These are phyloP conservation scores for Hycleus phaleratus DNA, from an alignment of 1,140 invertebrate species.

Conservation along the genomic window DNA sequence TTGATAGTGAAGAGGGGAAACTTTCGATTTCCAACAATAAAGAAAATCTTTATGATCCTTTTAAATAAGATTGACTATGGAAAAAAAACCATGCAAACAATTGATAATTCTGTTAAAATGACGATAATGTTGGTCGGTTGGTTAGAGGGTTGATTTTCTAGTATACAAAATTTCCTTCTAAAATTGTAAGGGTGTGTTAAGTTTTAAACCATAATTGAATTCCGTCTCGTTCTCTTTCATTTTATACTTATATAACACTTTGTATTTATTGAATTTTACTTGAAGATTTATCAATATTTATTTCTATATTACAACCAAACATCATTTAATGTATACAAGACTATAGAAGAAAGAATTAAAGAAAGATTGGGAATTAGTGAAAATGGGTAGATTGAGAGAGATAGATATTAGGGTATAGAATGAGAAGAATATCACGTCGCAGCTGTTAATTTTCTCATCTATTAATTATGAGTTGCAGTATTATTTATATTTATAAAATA, in stretches of 20 bases:
- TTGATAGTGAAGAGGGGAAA: conserved; percentile 8
- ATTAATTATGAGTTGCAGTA: conserved; percentile 19
- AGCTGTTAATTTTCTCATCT: conserved; percentile 22
- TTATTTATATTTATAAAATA: background rate
- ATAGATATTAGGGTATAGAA: no score
- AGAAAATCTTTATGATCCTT: background rate
- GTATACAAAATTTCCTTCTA: no score
- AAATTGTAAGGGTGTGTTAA: background rate
- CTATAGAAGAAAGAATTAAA: no score
- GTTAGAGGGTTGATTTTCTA: no score
- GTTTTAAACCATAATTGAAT: conserved; percentile 12
- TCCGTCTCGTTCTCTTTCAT: background rate
- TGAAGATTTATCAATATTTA: conserved; percentile 14
- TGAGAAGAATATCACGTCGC: conserved; percentile 1
- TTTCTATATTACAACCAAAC: conserved; percentile 1
- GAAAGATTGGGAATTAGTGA: no score
- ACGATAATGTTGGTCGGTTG: no score
- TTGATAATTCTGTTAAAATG: no score
- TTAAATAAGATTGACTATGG: no score
- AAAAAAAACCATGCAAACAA: no score
- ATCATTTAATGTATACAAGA: no score
- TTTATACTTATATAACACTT: no score
- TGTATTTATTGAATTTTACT: conserved; percentile 2
- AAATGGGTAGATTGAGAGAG: no score
- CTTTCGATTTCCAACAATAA: conserved; percentile 1